These are phyloP conservation scores for Megalonaias nervosa DNA, from an alignment of 1,140 invertebrate species.

Conservation along the genomic window DNA sequence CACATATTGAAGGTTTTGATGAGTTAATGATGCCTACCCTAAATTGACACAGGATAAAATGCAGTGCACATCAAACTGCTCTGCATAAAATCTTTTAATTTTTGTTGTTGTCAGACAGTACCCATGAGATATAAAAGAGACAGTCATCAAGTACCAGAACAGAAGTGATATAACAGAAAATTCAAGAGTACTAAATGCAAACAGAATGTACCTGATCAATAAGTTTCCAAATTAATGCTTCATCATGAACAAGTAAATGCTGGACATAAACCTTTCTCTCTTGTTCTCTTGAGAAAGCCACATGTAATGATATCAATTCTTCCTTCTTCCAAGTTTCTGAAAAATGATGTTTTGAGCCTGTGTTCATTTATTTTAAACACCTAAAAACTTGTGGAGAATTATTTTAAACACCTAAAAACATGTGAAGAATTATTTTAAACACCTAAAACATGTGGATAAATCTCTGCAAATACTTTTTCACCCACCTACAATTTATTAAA, in stretches of 20 bases:
- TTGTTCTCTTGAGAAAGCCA: slow-evolving; percentile 96
- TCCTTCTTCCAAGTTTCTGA: slow-evolving; percentile 35
- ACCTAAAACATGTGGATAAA: background rate
- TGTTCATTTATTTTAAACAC: background rate
- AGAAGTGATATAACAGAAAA: too few species aligned
- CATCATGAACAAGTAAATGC: slow-evolving; percentile 89
- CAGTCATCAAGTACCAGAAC: too few species aligned
- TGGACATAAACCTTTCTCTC: slow-evolving; percentile 94
- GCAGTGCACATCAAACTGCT: too few species aligned
- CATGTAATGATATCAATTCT: slow-evolving; percentile 72
- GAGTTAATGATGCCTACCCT: too few species aligned
- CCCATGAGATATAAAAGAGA: too few species aligned
- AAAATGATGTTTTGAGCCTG: slow-evolving; percentile 6
- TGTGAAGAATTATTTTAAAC: background rate
- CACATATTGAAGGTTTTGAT: too few species aligned
- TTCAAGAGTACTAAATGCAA: too few species aligned
- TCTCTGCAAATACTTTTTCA: background rate
- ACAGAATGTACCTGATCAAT: slow-evolving; percentile 75
- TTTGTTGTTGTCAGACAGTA: too few species aligned
- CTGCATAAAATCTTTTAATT: too few species aligned
- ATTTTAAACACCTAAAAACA: background rate
- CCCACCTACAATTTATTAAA: too few species aligned
- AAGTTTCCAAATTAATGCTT: slow-evolving; percentile 90
- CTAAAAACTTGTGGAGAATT: background rate
- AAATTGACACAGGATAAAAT: too few species aligned